Base-by-base conservation (phyloP, 1,140 invertebrate genomes). In the Matsumurasca onukii region DNA sequence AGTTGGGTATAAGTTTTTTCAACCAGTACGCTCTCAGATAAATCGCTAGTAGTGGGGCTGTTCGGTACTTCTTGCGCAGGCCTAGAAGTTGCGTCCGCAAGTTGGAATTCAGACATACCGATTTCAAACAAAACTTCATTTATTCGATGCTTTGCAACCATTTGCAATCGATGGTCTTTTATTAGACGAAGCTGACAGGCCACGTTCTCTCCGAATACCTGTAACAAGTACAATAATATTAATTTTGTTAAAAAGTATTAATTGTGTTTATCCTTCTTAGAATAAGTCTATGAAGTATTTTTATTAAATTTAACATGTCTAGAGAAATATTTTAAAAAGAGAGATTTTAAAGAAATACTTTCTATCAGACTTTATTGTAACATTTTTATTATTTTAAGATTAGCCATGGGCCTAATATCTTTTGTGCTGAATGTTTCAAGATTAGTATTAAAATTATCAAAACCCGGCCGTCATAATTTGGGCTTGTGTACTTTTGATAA, bases 161-260 rank as follows among this genome's bases (percentile, higher is more conserved):
- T 55, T 55, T 55, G 51, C 51, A 55, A 55, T 13, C 51, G 51
- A 55, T 24, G 51, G 51, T 24, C 51, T 55, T 55, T 55, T 55
- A 55, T 55, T 55, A 13, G 51, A 55, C 51, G 51, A 55, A 55
- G 51, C 51, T 55, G 51, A 22, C 51, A 55, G 24, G 51, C 51
- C 24, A 55, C 51, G 51, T 55, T 55, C 51, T 55, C 51, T 22
- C 51, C 51, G 51, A 55, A 55, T 55, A 55, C 20, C 51, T 55
- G 51, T 55, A 55, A n/a, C n/a, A n/a, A n/a, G 24, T 13, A 55
- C 15, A 55, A 24, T 15, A 24, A 55, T 55, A n/a, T n/a, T 55
- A n/a, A 24, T n/a, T n/a, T n/a, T 55, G 51, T 55, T 55, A 55
- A 55, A 55, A 55, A 55, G 51, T 15, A 24, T 13, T 55, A 13